phyloP scores from a whole-genome alignment of 2,888 invertebrate species.

The Prosapia bicincta region DNA sequence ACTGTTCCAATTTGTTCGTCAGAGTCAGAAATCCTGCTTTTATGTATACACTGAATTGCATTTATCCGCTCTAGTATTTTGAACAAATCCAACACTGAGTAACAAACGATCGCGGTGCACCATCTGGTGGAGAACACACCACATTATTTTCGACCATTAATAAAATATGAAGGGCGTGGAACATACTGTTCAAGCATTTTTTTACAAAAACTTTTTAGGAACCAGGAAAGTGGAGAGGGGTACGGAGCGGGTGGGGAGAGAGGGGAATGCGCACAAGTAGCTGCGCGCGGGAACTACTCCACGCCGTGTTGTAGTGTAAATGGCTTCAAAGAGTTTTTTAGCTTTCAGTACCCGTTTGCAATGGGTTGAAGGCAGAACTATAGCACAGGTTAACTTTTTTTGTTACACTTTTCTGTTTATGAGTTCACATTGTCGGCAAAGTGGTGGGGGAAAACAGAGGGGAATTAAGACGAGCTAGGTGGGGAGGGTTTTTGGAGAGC shows the following conservation, averaged over 20 bases:
- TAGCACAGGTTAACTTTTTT: constrained; percentile 28
- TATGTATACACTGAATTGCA: no score
- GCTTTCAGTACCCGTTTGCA: constrained; percentile 33
- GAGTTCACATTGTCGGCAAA: constrained; percentile 25
- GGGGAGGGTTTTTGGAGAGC: constrained; percentile 26
- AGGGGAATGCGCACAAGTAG: constrained; percentile 27
- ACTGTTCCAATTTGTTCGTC: no score
- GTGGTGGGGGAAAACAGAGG: constrained; percentile 27
- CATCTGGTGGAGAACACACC: constrained; percentile 16
- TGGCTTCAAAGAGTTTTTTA: constrained; percentile 31
- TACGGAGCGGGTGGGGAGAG: constrained; percentile 3
- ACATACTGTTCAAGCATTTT: constrained; percentile 14
- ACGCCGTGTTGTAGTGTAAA: constrained; percentile 24
- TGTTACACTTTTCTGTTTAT: constrained; percentile 32
- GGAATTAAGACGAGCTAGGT: constrained; percentile 15
- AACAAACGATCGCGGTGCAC: neutral
- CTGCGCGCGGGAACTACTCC: constrained; percentile 19
- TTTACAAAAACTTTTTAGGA: constrained; percentile 26
- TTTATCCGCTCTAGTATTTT: no score
- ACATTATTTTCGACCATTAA: constrained; percentile 21
- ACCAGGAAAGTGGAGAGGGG: constrained; percentile 17
- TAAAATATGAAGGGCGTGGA: constrained; percentile 24
- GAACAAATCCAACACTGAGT: no score
- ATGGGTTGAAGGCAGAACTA: constrained; percentile 31
- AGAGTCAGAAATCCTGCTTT: no score